Conservation (phyloP, 2,113 vertebrate genomes). For the Brienomyrus longianalis region DNA sequence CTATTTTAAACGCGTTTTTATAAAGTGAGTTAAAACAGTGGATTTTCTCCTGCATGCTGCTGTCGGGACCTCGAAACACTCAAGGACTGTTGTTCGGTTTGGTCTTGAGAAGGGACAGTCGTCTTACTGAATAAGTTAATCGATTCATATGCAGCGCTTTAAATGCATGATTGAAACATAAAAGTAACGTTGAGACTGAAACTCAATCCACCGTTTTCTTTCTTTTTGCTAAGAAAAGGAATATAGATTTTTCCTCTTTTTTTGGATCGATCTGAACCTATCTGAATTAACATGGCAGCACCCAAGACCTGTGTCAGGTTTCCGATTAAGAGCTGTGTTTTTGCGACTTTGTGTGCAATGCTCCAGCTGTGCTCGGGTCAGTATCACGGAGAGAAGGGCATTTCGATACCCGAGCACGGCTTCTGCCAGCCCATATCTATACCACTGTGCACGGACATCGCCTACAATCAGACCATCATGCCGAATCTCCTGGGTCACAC, state of each 20-base stretch:
- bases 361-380: conserved; percentile 52
- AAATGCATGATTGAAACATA: not conserved
- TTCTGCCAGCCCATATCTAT: conserved; percentile 88
- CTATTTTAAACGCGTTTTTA: not conserved
- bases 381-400: conserved; percentile 75
- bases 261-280: not conserved
- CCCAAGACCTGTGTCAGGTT: conserved; percentile 31
- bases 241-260: not conserved
- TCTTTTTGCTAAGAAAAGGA: not conserved
- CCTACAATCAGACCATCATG: conserved; percentile 90
- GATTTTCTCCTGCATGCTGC: not conserved
- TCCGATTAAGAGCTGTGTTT: conserved; percentile 24
- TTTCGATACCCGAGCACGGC: conserved; percentile 82
- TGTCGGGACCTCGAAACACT: not conserved
- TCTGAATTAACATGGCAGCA: conserved; percentile 44
- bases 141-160: not conserved
- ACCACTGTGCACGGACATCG: conserved; percentile 84
- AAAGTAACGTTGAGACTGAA: not conserved
- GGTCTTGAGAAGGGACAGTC: not conserved
- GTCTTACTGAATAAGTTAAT: not conserved
- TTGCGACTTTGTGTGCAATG: conserved; percentile 38
- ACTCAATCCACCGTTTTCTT: not conserved
- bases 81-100: not conserved
- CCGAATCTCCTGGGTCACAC: conserved; percentile 87
- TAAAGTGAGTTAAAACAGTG: not conserved